Evolutionary conservation across 2,113 vertebrate genomes (phyloP), one percentile per base, ranked within the genome.

Genomic region (Syngnathoides biaculeatus): DNA sequence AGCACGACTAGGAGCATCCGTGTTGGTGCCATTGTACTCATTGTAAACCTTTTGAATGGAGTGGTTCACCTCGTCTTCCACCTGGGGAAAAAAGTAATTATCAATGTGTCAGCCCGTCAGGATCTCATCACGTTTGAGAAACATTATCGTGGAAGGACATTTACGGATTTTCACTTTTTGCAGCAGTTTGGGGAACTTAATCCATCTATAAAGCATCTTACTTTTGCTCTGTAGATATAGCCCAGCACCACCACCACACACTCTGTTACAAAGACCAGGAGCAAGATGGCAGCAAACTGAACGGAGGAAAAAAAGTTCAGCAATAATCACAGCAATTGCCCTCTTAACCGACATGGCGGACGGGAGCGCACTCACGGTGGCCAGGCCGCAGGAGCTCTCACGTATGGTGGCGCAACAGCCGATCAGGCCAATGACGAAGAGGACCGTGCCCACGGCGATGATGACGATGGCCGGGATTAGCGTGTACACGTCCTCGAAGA

Each of bases 221-320:
- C 97, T 95, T 98, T 98, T 74, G 95, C 96, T 91, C 97, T 94
- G 91, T 98, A 99, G 82, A 96, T 93, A 75, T 98, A 98, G 74
- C 96, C 97, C 61, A 99, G 94, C 81, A 98, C 96, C 68, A 98
- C 96, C 0, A 98, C 96, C 45, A 96, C 95, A 27, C 96, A 96
- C 88, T 99, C 96, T 0, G 96, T 98, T 64, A 95, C 90, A 86
- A 99, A 98, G 63, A 99, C 96, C 92, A 98, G 81, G 80, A 98
- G 92, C 17, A 99, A 92, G 74, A 99, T 98, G 85, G 95, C 92
- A 72, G 97, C 95, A 90, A 99, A 99, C 97, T 99, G 90, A 40
- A 91, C 91, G 30, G 80, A 27, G 81, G 55, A 61, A 73, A 73
- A 11, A 73, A 10, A 22, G 48, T 39, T 30, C n/a, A 65, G 4